These are phyloP conservation scores for Aphelinus certus DNA, from an alignment of 1,140 invertebrate species.

Conservation along the genomic window DNA sequence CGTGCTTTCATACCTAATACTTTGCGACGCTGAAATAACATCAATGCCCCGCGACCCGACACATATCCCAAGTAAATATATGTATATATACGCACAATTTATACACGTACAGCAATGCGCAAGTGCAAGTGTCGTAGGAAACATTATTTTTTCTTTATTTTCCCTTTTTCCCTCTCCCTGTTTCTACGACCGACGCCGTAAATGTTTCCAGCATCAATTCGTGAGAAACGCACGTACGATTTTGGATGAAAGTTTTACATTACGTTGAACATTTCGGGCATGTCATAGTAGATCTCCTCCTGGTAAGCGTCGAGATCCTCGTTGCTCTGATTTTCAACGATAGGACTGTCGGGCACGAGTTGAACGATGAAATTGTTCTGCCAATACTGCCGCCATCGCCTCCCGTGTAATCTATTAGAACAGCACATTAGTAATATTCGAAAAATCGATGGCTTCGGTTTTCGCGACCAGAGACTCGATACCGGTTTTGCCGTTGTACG, in stretches of 20 bases:
- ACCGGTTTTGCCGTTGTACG: too few relatives aligned
- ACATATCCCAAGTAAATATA: neutral
- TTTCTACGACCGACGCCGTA: too few relatives aligned
- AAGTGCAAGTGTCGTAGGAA: neutral
- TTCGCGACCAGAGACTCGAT: neutral
- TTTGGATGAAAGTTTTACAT: neutral
- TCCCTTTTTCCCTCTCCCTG: too few relatives aligned
- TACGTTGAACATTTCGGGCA: slow-evolving; percentile 30
- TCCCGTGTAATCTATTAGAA: slow-evolving; percentile 55
- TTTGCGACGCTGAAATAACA: slow-evolving; percentile 26
- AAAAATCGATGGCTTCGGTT: neutral
- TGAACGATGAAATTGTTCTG: slow-evolving; percentile 59
- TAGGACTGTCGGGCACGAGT: slow-evolving; percentile 49
- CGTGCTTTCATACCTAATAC: slow-evolving; percentile 4
- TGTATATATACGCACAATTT: neutral
- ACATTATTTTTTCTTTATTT: too few relatives aligned
- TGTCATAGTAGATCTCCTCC: slow-evolving; percentile 35
- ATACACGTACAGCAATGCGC: neutral
- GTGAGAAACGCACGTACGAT: too few relatives aligned
- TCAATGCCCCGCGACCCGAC: neutral
- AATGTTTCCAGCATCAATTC: too few relatives aligned
- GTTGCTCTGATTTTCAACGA: neutral
- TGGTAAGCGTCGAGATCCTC: slow-evolving; percentile 20
- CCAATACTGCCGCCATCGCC: slow-evolving; percentile 61
- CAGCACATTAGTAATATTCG: neutral